phyloP scores from a whole-genome alignment of 1,140 invertebrate genomes.

The Nebria ingens region DNA sequence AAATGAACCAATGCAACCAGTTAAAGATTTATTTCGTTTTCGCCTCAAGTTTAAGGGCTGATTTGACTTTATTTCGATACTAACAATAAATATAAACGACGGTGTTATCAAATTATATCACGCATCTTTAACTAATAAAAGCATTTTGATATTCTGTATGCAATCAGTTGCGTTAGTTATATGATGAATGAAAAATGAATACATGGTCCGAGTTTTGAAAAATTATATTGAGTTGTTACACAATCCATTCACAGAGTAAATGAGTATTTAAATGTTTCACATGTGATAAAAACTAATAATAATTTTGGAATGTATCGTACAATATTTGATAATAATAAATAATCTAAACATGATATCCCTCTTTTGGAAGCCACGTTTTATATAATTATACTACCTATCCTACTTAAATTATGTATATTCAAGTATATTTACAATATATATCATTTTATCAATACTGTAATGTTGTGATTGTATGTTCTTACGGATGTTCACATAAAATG shows the following conservation, averaged over 20 bases:
- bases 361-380: background rate
- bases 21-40: no score
- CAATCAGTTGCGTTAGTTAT: no score
- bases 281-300: slow-evolving; percentile 2
- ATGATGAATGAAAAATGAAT: background rate
- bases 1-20: no score
- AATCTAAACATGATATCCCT: slow-evolving; percentile 5
- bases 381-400: background rate
- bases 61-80: no score
- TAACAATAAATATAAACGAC: no score
- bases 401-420: background rate
- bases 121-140: no score
- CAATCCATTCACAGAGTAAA: slow-evolving; percentile 3
- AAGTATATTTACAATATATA: slow-evolving; percentile 4
- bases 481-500: background rate
- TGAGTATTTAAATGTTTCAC: slow-evolving; percentile 3
- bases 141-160: no score
- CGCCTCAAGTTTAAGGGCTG: no score
- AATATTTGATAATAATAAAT: slow-evolving; percentile 6
- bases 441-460: slow-evolving; percentile 3
- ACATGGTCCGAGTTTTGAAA: background rate
- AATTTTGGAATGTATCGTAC: slow-evolving; percentile 8
- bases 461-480: background rate
- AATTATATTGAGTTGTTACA: slow-evolving; percentile 9
- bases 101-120: no score